These are phyloP conservation scores for Gracilinanus agilis DNA, from an alignment of 2,113 vertebrate genomes.

Conservation along the genomic window DNA sequence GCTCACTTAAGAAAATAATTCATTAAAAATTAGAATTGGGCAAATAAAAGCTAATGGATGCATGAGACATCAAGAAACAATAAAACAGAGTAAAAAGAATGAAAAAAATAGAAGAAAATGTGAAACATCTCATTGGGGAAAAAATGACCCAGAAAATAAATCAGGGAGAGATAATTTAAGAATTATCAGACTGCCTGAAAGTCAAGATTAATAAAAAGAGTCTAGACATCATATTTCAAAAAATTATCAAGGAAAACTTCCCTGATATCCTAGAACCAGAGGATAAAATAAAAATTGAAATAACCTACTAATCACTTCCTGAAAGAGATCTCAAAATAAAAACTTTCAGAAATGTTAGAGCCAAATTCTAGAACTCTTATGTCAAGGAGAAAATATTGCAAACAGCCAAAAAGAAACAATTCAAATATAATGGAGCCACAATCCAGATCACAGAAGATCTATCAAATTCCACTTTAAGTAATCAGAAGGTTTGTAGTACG, in stretches of 20 bases:
- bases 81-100: neutral
- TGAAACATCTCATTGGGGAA: neutral
- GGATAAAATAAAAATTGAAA: neutral
- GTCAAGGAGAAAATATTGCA: neutral
- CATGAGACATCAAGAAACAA: neutral
- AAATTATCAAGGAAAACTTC: neutral
- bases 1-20: neutral
- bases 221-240: neutral
- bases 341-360: neutral
- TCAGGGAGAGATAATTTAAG: neutral
- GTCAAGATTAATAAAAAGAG: neutral
- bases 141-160: neutral
- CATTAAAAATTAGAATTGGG: neutral
- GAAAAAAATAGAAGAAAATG: neutral
- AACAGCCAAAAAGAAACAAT: neutral
- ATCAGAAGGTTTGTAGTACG: neutral
- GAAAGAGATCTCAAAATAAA: neutral
- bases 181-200: neutral
- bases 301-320: neutral
- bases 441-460: neutral
- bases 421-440: neutral
- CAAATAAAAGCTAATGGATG: neutral
- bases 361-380: neutral
- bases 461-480: neutral
- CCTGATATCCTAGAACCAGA: neutral